Conservation (phyloP, 1,140 invertebrate species). For the Megalopta genalis region DNA sequence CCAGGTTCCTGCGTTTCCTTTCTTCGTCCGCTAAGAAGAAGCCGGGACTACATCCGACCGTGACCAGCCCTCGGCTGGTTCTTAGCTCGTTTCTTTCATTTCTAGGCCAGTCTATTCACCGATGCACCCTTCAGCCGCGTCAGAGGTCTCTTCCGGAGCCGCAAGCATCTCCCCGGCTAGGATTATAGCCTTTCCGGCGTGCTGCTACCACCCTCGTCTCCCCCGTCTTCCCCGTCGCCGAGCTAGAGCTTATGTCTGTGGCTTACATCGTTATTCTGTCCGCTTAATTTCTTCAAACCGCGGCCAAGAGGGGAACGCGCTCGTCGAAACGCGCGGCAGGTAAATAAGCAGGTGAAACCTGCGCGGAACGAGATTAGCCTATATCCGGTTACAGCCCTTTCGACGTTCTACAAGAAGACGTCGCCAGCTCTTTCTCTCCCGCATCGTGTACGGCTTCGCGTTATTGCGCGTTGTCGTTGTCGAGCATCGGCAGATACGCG, state of each 20-base stretch:
- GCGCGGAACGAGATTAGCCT: constrained; percentile 55
- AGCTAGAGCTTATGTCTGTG: constrained; percentile 17
- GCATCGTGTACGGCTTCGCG: constrained; percentile 64
- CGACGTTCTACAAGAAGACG: constrained; percentile 39
- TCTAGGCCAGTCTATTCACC: constrained; percentile 8
- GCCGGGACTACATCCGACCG: neutral
- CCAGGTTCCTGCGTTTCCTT: neutral
- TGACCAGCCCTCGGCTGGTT: neutral
- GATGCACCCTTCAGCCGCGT: neutral
- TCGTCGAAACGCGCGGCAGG: constrained; percentile 25
- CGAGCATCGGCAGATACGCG: neutral
- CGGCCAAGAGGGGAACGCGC: neutral
- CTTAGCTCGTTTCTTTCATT: neutral
- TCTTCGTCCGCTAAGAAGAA: neutral
- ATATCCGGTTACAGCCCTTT: constrained; percentile 65
- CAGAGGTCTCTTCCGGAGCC: neutral
- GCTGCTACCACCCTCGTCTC: neutral
- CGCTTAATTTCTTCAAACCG: constrained; percentile 27
- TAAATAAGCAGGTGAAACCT: constrained; percentile 50
- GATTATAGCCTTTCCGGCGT: neutral
- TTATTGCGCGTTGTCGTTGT: constrained; percentile 37
- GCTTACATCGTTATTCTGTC: constrained; percentile 39
- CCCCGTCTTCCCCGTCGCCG: no score
- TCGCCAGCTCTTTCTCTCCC: neutral
- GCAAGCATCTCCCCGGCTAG: neutral